Conservation (phyloP, 2,797 vertebrate genomes). For the Syngnathus rostellatus region DNA sequence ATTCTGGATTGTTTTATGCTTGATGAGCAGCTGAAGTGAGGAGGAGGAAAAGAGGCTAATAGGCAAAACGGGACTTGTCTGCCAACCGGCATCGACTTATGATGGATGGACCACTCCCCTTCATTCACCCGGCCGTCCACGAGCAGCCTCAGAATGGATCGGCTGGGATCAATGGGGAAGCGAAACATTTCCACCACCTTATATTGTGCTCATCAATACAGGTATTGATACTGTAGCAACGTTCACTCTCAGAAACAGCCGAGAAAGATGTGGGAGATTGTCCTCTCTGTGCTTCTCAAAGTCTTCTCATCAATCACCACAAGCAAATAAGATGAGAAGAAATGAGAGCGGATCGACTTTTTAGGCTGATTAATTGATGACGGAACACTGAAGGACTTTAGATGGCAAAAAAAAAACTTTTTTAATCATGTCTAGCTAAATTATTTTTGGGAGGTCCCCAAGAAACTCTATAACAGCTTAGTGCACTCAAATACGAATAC, state of each 20-base stretch:
- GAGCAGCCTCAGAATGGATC: slow-evolving; percentile 57
- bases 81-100: slow-evolving; percentile 34
- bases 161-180: slow-evolving; percentile 49
- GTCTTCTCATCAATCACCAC: slow-evolving; percentile 43
- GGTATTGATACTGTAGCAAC: slow-evolving; percentile 44
- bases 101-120: slow-evolving; percentile 43
- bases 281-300: slow-evolving; percentile 24
- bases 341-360: slow-evolving; percentile 2
- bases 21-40: slow-evolving; percentile 17
- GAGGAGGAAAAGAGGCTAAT: slow-evolving; percentile 8
- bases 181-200: slow-evolving; percentile 51
- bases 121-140: slow-evolving; percentile 39
- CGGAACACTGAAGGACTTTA: background rate
- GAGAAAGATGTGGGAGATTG: slow-evolving; percentile 32
- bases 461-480: background rate
- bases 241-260: slow-evolving; percentile 32
- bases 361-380: slow-evolving; percentile 1
- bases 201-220: slow-evolving; percentile 48
- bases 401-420: background rate
- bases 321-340: slow-evolving; percentile 18
- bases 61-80: slow-evolving; percentile 22
- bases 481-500: too few species aligned
- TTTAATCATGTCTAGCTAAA: slow-evolving; percentile 5
- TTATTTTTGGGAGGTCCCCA: background rate
- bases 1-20: slow-evolving; percentile 17